phyloP scores from a whole-genome alignment of 2,113 vertebrate genomes.

The Erythrocercus mccallii region DNA sequence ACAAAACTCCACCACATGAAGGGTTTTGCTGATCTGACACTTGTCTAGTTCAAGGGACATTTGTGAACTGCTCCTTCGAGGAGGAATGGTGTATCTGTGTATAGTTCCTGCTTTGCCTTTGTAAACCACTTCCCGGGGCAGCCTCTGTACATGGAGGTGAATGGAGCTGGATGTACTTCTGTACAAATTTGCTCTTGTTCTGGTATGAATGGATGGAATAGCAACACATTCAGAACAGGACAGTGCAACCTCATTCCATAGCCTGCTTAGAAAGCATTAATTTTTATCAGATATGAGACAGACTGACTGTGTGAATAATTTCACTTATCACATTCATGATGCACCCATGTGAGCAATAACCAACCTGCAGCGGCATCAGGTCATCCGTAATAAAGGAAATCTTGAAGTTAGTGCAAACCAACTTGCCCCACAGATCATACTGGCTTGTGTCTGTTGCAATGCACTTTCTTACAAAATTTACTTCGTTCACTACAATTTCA shows the following conservation, averaged over 20 bases:
- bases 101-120: not conserved
- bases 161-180: not conserved
- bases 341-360: not conserved
- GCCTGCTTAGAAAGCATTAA: not conserved
- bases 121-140: not conserved
- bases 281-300: not conserved
- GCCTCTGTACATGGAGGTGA: not conserved
- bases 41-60: not conserved
- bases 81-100: not conserved
- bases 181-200: not conserved
- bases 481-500: slow-evolving; percentile 97
- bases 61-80: not conserved
- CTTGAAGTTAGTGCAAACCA: slow-evolving; percentile 98
- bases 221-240: not conserved
- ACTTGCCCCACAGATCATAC: slow-evolving; percentile 93
- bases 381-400: slow-evolving; percentile 95
- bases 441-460: slow-evolving; percentile 88
- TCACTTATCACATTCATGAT: not conserved
- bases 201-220: not conserved
- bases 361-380: slow-evolving; percentile 82
- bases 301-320: not conserved
- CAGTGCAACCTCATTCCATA: not conserved
- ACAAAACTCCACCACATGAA: not conserved
- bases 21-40: not conserved
- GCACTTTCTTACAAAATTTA: slow-evolving; percentile 96